phyloP scores from a whole-genome alignment of 2,113 vertebrate genomes.

The Dolichallabes microphthalmus region DNA sequence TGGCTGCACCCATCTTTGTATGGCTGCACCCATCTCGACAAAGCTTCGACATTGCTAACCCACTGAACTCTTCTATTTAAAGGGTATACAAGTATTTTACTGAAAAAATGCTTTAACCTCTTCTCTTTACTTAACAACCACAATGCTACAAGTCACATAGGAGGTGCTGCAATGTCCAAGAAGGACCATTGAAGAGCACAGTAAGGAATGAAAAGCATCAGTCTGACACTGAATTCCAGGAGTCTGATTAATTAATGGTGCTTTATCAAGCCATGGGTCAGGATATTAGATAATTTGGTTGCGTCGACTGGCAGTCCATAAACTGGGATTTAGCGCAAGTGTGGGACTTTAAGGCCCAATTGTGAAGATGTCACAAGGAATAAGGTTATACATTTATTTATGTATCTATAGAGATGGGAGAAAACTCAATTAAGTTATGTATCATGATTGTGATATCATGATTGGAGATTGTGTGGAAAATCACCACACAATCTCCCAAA shows the following conservation, averaged over 20 bases:
- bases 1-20: conserved; percentile 29
- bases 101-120: conserved; percentile 50
- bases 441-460: too few relatives aligned
- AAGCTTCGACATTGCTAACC: conserved; percentile 42
- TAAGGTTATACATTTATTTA: neutral
- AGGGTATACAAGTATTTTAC: conserved; percentile 48
- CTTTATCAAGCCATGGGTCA: conserved; percentile 60
- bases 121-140: conserved; percentile 64
- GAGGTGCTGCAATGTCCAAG: conserved; percentile 39
- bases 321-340: conserved; percentile 70
- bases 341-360: conserved; percentile 63
- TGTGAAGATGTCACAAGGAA: conserved; percentile 49
- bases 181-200: conserved; percentile 49
- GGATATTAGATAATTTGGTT: conserved; percentile 55
- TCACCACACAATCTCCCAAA: too few relatives aligned
- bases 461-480: too few relatives aligned
- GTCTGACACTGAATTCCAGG: conserved; percentile 66
- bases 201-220: conserved; percentile 36
- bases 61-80: conserved; percentile 63
- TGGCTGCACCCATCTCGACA: neutral
- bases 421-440: too few relatives aligned
- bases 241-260: conserved; percentile 73
- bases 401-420: neutral
- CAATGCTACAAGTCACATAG: conserved; percentile 53
- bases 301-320: conserved; percentile 72